Evolutionary conservation across 2,888 invertebrate species (phyloP), one percentile per base, ranked within the genome.

Genomic region (Trimorus sp.): DNA sequence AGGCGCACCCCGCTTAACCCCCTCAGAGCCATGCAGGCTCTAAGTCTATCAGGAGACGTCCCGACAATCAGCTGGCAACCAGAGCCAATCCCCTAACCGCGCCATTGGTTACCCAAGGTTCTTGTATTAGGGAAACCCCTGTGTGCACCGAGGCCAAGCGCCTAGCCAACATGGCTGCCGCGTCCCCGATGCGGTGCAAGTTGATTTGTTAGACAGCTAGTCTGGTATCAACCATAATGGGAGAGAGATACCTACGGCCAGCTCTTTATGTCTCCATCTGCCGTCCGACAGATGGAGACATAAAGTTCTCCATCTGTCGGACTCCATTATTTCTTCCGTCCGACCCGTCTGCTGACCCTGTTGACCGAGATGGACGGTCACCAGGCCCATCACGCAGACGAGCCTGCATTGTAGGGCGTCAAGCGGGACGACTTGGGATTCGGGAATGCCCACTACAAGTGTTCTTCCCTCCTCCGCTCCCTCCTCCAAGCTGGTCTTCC

Each of bases 151-250:
- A n/a, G 16, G 59, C 54, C 56, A 73, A 37, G 9, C 66, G 51
- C 49, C 38, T 62, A 11, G 69, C 63, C 42, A 74, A n/a, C n/a
- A 74, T 14, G 42, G 56, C 79, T 7, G 63, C 38, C 42, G 79
- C 71, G 58, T 65, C 69, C 66, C 62, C 73, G 59, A 51, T 66
- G 5, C 62, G 60, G 48, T 71, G 78, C 65, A 71, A 59, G 54
- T 79, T 79, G 26, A 79, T 79, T 38, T 79, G 73, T 40, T 42
- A 58, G 9, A 68, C 5, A 8, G 15, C 40, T 12, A 59, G 15
- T 2, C 16, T 11, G 2, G 15, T 16, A 42, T 40, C 14, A 5
- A 14, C 6, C 59, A 59, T 59, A 26, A 26, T 26, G 26, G 26
- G 26, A 26, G 26, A 26, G 26, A 26, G 26, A 26, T 26, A 26